Evolutionary conservation across 2,113 vertebrate genomes (phyloP).

Genomic region (Cheilinus undulatus): DNA sequence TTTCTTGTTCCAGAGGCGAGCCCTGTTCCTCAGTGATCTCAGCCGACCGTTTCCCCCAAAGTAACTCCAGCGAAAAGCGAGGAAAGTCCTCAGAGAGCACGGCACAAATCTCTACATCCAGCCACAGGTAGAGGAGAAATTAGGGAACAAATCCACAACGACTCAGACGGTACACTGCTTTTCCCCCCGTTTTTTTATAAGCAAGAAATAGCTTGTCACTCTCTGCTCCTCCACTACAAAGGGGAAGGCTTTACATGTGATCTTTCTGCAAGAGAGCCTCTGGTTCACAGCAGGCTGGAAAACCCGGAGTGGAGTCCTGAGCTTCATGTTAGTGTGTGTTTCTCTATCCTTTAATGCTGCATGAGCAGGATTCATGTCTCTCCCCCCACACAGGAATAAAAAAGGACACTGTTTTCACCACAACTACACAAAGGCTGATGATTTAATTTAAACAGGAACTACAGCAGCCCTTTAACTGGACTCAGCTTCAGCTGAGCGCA

Average conservation of each 20-base stretch:
- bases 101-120: constrained; percentile 61
- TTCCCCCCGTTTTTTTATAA: constrained; percentile 72
- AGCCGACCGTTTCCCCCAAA: constrained; percentile 77
- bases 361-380: constrained; percentile 31
- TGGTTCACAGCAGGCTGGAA: constrained; percentile 83
- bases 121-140: constrained; percentile 72
- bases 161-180: constrained; percentile 71
- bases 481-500: constrained; percentile 28
- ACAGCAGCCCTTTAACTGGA: constrained; percentile 50
- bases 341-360: constrained; percentile 18
- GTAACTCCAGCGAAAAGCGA: constrained; percentile 79
- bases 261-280: constrained; percentile 89
- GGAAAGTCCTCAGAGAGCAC: constrained; percentile 73
- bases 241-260: constrained; percentile 92
- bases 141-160: constrained; percentile 75
- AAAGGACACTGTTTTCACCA: constrained; percentile 19
- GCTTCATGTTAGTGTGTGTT: constrained; percentile 29
- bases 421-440: constrained; percentile 8
- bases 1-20: constrained; percentile 85
- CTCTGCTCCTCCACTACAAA: constrained; percentile 90
- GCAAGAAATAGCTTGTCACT: constrained; percentile 89
- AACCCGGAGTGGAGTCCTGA: constrained; percentile 87
- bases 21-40: constrained; percentile 78
- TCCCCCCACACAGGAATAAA: constrained; percentile 17
- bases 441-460: constrained; percentile 30